Percentiles rank a stretch among this genome's conserved stretches.
Conservation (phyloP, 1,140 invertebrate species). For the Acromyrmex echinatior region DNA sequence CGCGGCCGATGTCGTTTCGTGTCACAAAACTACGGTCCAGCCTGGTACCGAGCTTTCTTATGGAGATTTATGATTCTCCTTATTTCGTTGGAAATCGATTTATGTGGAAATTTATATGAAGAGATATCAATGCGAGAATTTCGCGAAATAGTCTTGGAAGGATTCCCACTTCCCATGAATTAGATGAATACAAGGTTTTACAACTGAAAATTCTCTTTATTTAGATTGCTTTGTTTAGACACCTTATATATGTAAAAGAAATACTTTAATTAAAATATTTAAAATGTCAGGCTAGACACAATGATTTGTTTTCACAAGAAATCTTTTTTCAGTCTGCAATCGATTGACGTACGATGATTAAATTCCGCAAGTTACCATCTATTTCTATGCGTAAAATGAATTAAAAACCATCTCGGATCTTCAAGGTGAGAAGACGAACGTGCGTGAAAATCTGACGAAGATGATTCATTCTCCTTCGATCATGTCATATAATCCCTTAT, state of each 20-base stretch:
- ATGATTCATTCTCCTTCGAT: conserved; percentile 48
- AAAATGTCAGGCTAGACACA: neutral
- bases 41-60: neutral
- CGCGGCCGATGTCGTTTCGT: conserved; percentile 21
- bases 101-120: conserved; percentile 24
- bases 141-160: neutral
- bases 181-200: neutral
- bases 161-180: neutral
- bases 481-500: conserved; percentile 61
- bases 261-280: neutral
- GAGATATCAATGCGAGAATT: neutral
- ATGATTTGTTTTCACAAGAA: neutral
- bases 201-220: neutral
- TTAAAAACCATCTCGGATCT: conserved; percentile 23
- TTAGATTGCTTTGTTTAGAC: neutral
- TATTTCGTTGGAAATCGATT: neutral
- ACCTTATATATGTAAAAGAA: neutral
- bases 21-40: conserved; percentile 4
- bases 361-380: neutral
- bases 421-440: conserved; percentile 54
- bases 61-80: conserved; percentile 30
- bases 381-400: conserved; percentile 50
- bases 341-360: neutral
- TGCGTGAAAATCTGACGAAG: conserved; percentile 60
- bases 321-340: neutral